A percentile compares a stretch with the other conserved stretches of the same genome.
Conservation (phyloP, 2,888 invertebrate genomes). For the Cerastis rubricosa region DNA sequence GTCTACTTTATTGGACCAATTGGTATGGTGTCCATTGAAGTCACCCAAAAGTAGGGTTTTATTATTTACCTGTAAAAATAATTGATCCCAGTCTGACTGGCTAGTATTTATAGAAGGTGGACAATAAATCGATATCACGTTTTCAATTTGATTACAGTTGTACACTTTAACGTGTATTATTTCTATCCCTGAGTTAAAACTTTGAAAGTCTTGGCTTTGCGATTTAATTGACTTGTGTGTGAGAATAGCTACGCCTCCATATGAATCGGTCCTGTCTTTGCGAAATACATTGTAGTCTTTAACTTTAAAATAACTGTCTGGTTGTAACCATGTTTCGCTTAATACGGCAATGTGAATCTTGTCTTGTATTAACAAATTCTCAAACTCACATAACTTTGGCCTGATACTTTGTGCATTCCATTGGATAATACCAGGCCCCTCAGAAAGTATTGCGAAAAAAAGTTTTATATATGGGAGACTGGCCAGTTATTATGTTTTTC, state of each 20-base stretch:
- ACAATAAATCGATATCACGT: background rate
- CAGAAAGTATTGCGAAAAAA: too few relatives aligned
- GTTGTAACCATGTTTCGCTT: constrained; percentile 12
- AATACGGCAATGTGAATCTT: constrained; percentile 17
- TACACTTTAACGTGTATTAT: background rate
- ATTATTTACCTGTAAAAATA: background rate
- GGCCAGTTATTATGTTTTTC: too few relatives aligned
- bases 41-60: background rate
- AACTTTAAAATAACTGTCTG: background rate
- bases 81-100: constrained; percentile 7
- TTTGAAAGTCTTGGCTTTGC: background rate
- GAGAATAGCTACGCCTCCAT: constrained; percentile 1
- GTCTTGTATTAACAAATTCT: constrained; percentile 5
- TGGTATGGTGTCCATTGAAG: background rate
- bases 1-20: background rate
- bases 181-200: background rate
- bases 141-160: constrained; percentile 9
- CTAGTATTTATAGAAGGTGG: background rate
- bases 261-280: background rate
- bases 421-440: too few relatives aligned
- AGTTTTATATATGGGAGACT: too few relatives aligned
- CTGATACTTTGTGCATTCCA: constrained; percentile 9
- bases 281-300: constrained; percentile 6
- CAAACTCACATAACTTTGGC: background rate
- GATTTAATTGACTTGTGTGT: background rate